Conservation (phyloP, 2,113 vertebrate species). For the Ranitomeya imitator region DNA sequence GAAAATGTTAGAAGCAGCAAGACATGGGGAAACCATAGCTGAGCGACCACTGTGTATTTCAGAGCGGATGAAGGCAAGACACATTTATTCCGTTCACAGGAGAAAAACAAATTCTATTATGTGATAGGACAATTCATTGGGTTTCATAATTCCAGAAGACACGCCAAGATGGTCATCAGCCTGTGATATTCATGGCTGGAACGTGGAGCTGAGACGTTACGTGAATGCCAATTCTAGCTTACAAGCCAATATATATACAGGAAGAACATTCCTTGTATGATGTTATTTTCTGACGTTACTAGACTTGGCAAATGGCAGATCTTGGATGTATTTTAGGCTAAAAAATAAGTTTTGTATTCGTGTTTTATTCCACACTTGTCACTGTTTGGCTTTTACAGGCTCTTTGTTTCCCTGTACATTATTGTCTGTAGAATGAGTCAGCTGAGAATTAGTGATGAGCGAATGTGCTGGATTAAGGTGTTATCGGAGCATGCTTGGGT, state of each 20-base stretch:
- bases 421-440: no score
- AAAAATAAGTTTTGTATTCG: no score
- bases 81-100: background rate
- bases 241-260: background rate
- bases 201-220: background rate
- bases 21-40: background rate
- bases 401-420: no score
- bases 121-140: constrained; percentile 4
- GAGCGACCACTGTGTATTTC: background rate
- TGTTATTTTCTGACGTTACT: background rate
- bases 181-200: background rate
- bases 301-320: background rate
- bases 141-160: constrained; percentile 6
- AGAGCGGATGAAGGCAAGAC: constrained; percentile 8
- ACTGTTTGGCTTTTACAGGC: no score
- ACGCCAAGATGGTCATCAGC: background rate
- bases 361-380: no score
- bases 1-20: background rate
- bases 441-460: no score
- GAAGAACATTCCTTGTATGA: background rate
- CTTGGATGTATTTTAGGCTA: no score
- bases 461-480: no score
- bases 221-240: background rate
- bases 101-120: constrained; percentile 1
- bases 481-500: no score